These are phyloP conservation scores for Cephus spinipes DNA, from an alignment of 2,888 invertebrate genomes.

Conservation along the genomic window DNA sequence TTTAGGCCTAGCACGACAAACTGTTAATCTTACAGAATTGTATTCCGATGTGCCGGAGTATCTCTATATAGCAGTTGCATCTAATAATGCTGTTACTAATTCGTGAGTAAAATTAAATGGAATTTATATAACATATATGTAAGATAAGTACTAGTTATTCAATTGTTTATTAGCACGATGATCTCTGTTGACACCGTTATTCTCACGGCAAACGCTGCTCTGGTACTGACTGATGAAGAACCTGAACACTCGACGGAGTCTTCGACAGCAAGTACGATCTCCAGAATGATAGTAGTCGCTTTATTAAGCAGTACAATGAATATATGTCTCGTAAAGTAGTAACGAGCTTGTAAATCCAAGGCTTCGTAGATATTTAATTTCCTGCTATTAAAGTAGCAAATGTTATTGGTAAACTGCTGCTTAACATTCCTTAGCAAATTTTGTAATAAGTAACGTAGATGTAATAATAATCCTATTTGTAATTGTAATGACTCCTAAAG, in stretches of 20 bases:
- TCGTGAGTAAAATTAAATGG: constrained; percentile 16
- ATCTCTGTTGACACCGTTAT: neutral
- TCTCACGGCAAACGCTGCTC: constrained; percentile 18
- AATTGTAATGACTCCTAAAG: neutral
- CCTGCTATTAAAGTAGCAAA: neutral
- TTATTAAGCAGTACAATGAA: neutral
- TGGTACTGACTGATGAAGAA: constrained; percentile 11
- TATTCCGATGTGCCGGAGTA: constrained; percentile 40
- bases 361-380: neutral
- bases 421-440: neutral
- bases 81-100: constrained; percentile 40
- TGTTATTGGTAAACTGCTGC: neutral
- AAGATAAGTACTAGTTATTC: neutral
- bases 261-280: neutral
- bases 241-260: neutral
- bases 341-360: neutral
- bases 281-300: neutral
- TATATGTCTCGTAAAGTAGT: neutral
- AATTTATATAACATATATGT: neutral
- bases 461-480: neutral
- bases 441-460: neutral
- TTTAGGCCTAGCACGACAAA: constrained; percentile 35
- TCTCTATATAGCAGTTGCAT: constrained; percentile 38
- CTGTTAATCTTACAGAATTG: constrained; percentile 40
- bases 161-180: neutral